Evolutionary conservation across 2,888 invertebrate genomes (phyloP).

Genomic region (Ommatoiulus sabulosus): DNA sequence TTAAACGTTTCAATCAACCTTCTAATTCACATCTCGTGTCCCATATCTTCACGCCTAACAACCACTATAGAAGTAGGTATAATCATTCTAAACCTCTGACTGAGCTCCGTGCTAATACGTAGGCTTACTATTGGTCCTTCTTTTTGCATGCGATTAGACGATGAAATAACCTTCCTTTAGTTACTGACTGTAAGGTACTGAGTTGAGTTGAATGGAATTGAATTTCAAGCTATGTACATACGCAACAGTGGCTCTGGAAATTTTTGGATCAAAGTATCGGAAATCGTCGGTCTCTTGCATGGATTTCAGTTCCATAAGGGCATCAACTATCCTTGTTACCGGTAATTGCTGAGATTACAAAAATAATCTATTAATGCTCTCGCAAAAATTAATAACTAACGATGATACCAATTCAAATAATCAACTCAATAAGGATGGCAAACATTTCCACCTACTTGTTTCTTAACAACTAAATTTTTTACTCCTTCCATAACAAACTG

Average conservation of each 20-base stretch:
- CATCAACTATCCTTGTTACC: slow-evolving; percentile 91
- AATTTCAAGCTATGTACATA: slow-evolving; percentile 58
- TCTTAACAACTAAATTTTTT: slow-evolving; percentile 97
- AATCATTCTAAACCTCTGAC: too few species aligned
- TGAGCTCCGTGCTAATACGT: too few species aligned
- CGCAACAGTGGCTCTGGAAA: slow-evolving; percentile 74
- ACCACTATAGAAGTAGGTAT: too few species aligned
- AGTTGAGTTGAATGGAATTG: background rate
- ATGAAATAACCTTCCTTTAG: too few species aligned
- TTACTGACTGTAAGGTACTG: background rate
- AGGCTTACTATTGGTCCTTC: too few species aligned
- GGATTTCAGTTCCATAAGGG: slow-evolving; percentile 83
- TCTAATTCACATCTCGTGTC: too few species aligned
- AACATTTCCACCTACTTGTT: slow-evolving; percentile 81
- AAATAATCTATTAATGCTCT: slow-evolving; percentile 47
- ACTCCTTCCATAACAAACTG: slow-evolving; percentile 99
- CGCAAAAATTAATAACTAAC: slow-evolving; percentile 5
- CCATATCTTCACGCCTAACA: too few species aligned
- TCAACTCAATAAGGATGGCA: background rate
- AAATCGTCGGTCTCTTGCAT: slow-evolving; percentile 86
- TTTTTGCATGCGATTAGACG: too few species aligned
- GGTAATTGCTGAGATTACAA: slow-evolving; percentile 81
- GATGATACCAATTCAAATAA: background rate
- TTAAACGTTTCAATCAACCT: too few species aligned
- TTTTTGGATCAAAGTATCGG: slow-evolving; percentile 95